These are phyloP conservation scores for Microcebus tavaratra DNA, from an alignment of 2,113 vertebrate species.

Conservation along the genomic window DNA sequence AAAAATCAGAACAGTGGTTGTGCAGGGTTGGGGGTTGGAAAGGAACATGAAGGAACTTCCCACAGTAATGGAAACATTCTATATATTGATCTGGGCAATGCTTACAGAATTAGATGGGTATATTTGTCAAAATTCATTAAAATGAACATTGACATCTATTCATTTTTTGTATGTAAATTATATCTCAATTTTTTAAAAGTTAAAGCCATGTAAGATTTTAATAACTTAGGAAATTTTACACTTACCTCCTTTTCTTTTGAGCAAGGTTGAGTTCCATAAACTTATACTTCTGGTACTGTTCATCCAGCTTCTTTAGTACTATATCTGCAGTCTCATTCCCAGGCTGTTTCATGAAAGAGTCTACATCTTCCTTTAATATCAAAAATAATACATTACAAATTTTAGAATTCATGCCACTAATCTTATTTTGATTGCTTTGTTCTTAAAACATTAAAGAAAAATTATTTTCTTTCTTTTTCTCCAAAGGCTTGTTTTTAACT, in stretches of 20 bases:
- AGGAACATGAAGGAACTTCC: neutral
- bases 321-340: conserved; percentile 96
- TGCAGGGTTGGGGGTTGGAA: neutral
- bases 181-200: neutral
- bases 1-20: neutral
- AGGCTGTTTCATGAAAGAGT: conserved; percentile 96
- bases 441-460: conserved; percentile 40
- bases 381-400: conserved; percentile 50
- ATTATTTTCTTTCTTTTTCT: neutral
- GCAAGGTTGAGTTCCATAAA: conserved; percentile 99
- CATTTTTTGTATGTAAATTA: neutral
- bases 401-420: conserved; percentile 35
- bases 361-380: conserved; percentile 94
- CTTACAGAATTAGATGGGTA: neutral
- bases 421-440: conserved; percentile 19
- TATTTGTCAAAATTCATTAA: neutral
- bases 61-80: neutral
- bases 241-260: conserved; percentile 97
- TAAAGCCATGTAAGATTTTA: neutral
- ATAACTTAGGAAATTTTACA: conserved; percentile 42
- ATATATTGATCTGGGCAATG: neutral
- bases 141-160: neutral
- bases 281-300: conserved; percentile 99
- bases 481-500: conserved; percentile 46
- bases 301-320: conserved; percentile 94